Conservation (phyloP, 2,888 invertebrate genomes). For the Pyrgus malvae region DNA sequence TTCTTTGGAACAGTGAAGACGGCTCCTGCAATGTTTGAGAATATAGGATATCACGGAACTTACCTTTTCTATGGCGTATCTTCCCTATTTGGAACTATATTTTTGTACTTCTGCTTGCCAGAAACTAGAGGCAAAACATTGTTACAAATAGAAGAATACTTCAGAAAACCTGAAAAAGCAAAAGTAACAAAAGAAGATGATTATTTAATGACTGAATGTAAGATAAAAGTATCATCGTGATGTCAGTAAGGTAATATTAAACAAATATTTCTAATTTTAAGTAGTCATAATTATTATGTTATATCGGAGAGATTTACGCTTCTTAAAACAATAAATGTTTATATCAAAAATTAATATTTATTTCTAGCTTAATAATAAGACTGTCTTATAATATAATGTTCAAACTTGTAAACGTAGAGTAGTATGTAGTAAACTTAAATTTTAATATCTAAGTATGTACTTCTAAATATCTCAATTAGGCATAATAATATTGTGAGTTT, state of each 20-base stretch:
- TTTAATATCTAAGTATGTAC: too few species aligned
- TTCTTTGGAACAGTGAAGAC: slow-evolving; percentile 86
- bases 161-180: slow-evolving; percentile 59
- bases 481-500: neutral
- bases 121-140: slow-evolving; percentile 86
- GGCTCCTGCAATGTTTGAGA: slow-evolving; percentile 82
- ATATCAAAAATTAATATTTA: too few species aligned
- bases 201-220: slow-evolving; percentile 33
- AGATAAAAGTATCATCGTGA: slow-evolving; percentile 24
- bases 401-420: too few species aligned
- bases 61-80: slow-evolving; percentile 84
- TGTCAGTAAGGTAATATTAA: slow-evolving; percentile 29
- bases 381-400: too few species aligned
- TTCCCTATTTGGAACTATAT: slow-evolving; percentile 82
- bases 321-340: too few species aligned
- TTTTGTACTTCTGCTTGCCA: slow-evolving; percentile 83
- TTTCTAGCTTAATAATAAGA: too few species aligned
- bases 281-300: too few species aligned
- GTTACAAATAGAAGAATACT: slow-evolving; percentile 84
- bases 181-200: slow-evolving; percentile 41
- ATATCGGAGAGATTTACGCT: too few species aligned
- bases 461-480: too few species aligned
- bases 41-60: slow-evolving; percentile 81
- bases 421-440: too few species aligned
- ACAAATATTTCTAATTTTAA: too few species aligned